Conservation (phyloP, 1,140 invertebrate genomes). For the Apis florea region DNA sequence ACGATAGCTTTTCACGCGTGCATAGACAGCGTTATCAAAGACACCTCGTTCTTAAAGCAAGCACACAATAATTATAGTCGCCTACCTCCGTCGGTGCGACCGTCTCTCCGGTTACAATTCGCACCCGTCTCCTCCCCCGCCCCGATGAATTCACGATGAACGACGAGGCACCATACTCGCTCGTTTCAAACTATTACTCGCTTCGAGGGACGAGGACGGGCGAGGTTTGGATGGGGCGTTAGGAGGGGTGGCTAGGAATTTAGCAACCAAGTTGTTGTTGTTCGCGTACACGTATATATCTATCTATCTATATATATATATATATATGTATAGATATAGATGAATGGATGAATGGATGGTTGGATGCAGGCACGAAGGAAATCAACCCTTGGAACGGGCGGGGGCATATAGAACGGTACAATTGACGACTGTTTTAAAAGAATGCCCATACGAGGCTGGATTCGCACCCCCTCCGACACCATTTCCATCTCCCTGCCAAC, state of each 20-base stretch:
- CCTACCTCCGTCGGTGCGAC: not conserved
- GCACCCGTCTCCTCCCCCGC: slow-evolving; percentile 30
- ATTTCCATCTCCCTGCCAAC: slow-evolving; percentile 60
- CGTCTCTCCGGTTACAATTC: slow-evolving; percentile 53
- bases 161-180: not conserved
- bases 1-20: slow-evolving; percentile 33
- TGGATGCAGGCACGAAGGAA: slow-evolving; percentile 60
- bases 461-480: slow-evolving; percentile 64
- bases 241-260: slow-evolving; percentile 53
- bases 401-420: slow-evolving; percentile 73
- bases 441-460: slow-evolving; percentile 74
- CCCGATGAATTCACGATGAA: slow-evolving; percentile 58
- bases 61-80: slow-evolving; percentile 50
- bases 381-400: slow-evolving; percentile 72
- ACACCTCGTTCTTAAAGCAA: slow-evolving; percentile 48
- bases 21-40: slow-evolving; percentile 43
- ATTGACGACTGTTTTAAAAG: slow-evolving; percentile 78
- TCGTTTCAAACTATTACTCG: slow-evolving; percentile 59
- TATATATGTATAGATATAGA: slow-evolving; percentile 41
- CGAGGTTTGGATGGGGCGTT: not conserved
- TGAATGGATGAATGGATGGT: slow-evolving; percentile 60
- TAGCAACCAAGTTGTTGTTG: slow-evolving; percentile 68
- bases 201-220: slow-evolving; percentile 35
- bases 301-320: no score
- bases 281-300: no score